phyloP scores from a whole-genome alignment of 2,888 invertebrate species.

The Pocota personata region DNA sequence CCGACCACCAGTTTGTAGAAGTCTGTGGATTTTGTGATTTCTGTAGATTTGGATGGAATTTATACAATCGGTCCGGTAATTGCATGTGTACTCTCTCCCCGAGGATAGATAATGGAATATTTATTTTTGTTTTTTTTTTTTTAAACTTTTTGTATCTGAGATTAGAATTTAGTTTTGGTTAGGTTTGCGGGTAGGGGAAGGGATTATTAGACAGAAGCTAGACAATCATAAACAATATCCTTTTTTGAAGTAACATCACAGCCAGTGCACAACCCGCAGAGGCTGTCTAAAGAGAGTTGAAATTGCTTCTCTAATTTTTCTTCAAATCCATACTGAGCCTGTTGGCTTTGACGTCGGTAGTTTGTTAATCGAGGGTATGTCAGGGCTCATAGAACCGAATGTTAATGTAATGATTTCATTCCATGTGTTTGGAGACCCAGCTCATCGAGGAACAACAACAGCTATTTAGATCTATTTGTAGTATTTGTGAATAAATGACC shows the following conservation, averaged over 20 bases:
- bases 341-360: no score
- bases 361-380: no score
- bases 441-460: no score
- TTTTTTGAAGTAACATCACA: not conserved
- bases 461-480: no score
- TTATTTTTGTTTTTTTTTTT: constrained; percentile 41
- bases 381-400: no score
- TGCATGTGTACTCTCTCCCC: constrained; percentile 27
- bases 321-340: no score
- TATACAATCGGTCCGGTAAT: constrained; percentile 54
- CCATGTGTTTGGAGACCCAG: no score
- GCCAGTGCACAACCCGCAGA: not conserved
- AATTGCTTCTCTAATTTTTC: no score
- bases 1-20: not conserved
- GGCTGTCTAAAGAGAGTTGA: no score
- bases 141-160: not conserved
- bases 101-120: constrained; percentile 56
- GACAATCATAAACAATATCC: not conserved
- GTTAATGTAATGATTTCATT: no score
- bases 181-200: not conserved
- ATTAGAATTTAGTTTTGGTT: not conserved
- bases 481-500: no score
- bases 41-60: constrained; percentile 44
- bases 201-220: not conserved
- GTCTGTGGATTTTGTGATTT: constrained; percentile 50